Base-by-base conservation (phyloP, 2,113 vertebrate genomes). In the Bubo blakistoni region DNA sequence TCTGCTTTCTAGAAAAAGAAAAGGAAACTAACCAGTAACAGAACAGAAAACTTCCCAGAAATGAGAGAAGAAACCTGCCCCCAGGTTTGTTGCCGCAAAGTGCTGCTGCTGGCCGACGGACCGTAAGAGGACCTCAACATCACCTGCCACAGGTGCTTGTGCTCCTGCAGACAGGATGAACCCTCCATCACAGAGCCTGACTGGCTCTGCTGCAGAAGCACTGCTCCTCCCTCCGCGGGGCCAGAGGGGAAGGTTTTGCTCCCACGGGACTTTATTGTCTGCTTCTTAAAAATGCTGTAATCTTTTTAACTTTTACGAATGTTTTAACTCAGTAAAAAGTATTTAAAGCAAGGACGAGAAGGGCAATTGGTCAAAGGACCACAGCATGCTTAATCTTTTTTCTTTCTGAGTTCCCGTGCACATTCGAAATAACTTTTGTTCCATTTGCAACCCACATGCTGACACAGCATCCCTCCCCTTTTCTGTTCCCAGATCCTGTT, bases 401-500 rank as follows among this genome's bases (percentile, higher is more conserved):
- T 91, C 88, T 95, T 96, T 92, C 73, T 32, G 25, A 95, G 90
- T 90, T 91, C 70, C 74, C 1, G 47, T 70, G 49, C 63, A 95
- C 86, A 84, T 86, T 96, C 88, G 80, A 96, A 96, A 72, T 92
- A 94, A 95, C 71, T 96, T 93, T 95, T 95, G 81, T 81, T 92
- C 91, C 95, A 97, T 96, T 97, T 97, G 94, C 95, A 97, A 95
- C 67, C 96, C 93, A 95, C 91, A 97, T 97, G 94, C 96, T 97
- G 97, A 97, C 95, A 97, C 95, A 97, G 95, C 92, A 97, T 62
- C 92, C 96, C 96, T 97, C 96, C 94, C 90, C 91, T 95, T 97
- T 96, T 96, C 96, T 97, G 92, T 95, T 98, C 89, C 96, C 95
- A 95, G 94, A 95, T 93, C 63, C 91, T 97, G 95, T 95, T 97